Percentiles rank a stretch among this genome's conserved stretches.
Conservation (phyloP, 2,888 invertebrate genomes). For the Neria commutata region DNA sequence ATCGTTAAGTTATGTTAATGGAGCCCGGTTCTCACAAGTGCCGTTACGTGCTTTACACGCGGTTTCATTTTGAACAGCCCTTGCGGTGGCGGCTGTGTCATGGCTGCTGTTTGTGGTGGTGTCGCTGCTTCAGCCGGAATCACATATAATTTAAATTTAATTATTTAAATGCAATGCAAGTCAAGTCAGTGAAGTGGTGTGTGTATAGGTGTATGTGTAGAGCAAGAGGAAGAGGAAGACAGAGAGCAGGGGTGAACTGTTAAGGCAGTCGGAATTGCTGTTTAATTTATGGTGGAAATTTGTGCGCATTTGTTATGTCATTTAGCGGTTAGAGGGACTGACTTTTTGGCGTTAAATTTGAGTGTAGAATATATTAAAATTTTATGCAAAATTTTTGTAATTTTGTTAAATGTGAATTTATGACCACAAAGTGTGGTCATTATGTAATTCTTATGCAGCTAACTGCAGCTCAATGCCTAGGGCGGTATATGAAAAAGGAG, state of each 20-base stretch:
- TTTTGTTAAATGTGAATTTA: too few species aligned
- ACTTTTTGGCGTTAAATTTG: not conserved
- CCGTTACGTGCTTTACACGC: constrained; percentile 10
- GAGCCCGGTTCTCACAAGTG: constrained; percentile 35
- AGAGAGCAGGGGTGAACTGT: too few species aligned
- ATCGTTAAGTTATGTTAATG: constrained; percentile 58
- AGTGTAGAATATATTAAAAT: not conserved
- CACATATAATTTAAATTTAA: constrained; percentile 40
- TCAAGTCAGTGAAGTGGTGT: too few species aligned
- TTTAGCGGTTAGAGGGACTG: not conserved
- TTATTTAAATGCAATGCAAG: constrained; percentile 34
- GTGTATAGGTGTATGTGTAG: not conserved
- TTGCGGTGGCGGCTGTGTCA: not conserved
- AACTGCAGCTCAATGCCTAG: too few species aligned
- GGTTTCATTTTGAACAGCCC: not conserved
- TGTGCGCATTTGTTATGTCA: too few species aligned
- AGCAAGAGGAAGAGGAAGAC: too few species aligned
- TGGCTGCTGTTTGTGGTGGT: not conserved
- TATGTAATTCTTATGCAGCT: too few species aligned
- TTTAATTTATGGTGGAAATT: constrained; percentile 44
- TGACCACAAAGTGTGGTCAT: too few species aligned
- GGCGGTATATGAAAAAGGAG: too few species aligned
- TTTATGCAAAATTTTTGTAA: not conserved
- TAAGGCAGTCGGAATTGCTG: too few species aligned
- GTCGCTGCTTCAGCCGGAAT: constrained; percentile 23